A percentile compares a stretch with the other conserved stretches of the same genome.
Conservation (phyloP, 1,140 invertebrate species). For the Trachelipus rathkii region DNA sequence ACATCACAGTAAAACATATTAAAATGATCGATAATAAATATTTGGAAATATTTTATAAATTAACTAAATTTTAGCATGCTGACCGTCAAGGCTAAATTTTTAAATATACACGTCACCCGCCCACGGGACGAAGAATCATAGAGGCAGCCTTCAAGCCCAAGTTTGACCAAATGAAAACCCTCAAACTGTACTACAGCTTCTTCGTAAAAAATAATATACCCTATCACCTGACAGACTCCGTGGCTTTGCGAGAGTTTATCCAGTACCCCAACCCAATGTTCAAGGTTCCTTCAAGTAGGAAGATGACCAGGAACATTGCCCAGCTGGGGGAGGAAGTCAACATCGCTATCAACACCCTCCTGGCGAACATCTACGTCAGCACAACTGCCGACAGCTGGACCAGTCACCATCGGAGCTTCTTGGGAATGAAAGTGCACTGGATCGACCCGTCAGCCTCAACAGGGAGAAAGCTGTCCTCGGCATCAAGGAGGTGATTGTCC, state of each 20-base stretch:
- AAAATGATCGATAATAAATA: too few relatives aligned
- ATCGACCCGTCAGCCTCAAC: constrained; percentile 16
- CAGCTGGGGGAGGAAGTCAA: neutral
- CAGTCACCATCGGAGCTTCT: constrained; percentile 16
- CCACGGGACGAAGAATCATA: neutral
- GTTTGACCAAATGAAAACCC: constrained; percentile 3
- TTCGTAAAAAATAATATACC: neutral
- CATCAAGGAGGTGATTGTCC: constrained; percentile 9
- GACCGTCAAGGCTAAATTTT: neutral
- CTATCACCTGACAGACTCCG: neutral
- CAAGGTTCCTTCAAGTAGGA: neutral
- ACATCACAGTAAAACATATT: too few relatives aligned
- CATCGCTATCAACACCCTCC: neutral
- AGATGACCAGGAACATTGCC: constrained; percentile 1
- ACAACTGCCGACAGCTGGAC: constrained; percentile 29
- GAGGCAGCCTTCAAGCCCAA: neutral
- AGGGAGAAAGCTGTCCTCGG: constrained; percentile 23
- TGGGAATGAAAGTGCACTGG: constrained; percentile 30
- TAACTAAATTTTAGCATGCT: too few relatives aligned
- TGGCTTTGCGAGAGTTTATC: constrained; percentile 1
- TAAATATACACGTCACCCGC: neutral
- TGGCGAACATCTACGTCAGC: constrained; percentile 16
- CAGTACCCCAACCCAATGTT: constrained; percentile 2
- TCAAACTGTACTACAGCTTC: constrained; percentile 16
- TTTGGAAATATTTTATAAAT: too few relatives aligned